phyloP scores from a whole-genome alignment of 2,113 vertebrate species.

The Myocastor coypus region DNA sequence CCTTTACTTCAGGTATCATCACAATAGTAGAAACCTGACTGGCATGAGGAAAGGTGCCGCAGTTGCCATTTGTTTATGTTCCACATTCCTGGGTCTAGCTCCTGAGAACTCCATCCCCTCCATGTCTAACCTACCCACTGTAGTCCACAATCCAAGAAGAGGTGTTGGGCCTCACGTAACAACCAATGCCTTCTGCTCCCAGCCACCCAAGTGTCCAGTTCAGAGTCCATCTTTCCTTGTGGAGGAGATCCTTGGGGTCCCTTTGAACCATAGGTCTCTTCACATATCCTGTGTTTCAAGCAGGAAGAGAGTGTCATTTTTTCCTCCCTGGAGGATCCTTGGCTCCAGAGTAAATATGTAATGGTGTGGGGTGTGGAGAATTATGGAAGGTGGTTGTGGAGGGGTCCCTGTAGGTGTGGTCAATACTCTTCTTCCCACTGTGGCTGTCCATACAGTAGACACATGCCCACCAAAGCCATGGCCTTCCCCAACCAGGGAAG shows the following conservation, averaged over 20 bases:
- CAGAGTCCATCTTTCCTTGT: neutral
- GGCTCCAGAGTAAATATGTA: neutral
- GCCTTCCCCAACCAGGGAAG: neutral
- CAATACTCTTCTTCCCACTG: neutral
- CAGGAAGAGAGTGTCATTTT: no score
- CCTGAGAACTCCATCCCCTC: neutral
- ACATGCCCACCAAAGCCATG: neutral
- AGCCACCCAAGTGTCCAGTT: neutral
- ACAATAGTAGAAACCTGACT: neutral
- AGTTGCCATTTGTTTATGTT: fast-evolving
- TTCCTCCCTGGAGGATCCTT: neutral
- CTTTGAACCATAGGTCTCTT: neutral
- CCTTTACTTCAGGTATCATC: neutral
- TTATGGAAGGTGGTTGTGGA: neutral
- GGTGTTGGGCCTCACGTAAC: neutral
- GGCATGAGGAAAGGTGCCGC: neutral
- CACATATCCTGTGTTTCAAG: neutral
- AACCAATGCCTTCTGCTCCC: neutral
- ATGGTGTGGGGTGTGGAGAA: no score
- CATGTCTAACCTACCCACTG: neutral
- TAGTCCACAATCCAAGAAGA: neutral
- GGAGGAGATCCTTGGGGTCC: neutral
- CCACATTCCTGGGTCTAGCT: neutral
- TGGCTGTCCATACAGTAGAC: fast-evolving
- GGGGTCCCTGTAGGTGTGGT: neutral